Evolutionary conservation across 1,140 invertebrate genomes (phyloP).

Genomic region (Sminthurides bifidus): DNA sequence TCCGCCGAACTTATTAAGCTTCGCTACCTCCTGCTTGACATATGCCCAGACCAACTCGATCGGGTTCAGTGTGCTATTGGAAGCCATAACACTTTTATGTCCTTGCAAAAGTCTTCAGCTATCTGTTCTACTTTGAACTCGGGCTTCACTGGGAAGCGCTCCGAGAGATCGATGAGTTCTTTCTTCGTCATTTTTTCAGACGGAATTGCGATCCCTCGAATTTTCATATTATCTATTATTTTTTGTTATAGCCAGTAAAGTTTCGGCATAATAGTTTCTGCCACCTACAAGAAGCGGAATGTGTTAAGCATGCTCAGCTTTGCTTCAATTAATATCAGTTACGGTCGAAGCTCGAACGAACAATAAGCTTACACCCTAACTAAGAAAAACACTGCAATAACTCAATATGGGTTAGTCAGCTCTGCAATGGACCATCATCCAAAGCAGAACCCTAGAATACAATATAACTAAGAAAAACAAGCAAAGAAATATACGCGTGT

Average conservation of each 20-base stretch:
- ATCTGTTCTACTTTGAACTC: slow-evolving; percentile 8
- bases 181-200: neutral
- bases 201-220: no score
- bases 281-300: no score
- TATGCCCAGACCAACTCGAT: slow-evolving; percentile 8
- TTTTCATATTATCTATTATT: no score
- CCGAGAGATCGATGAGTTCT: neutral
- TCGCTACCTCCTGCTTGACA: neutral
- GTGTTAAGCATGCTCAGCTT: no score
- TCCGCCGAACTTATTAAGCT: neutral
- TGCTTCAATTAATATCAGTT: no score
- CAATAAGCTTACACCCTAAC: neutral
- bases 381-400: neutral
- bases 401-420: no score
- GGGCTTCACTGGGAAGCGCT: neutral
- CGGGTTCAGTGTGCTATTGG: slow-evolving; percentile 9
- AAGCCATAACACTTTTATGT: slow-evolving; percentile 3
- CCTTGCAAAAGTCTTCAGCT: neutral
- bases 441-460: neutral
- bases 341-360: neutral
- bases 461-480: no score
- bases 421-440: no score
- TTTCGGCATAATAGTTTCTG: no score
- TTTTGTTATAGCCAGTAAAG: no score
- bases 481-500: neutral